These are phyloP conservation scores for Cephonodes hylas DNA, from an alignment of 2,888 invertebrate species.

Conservation along the genomic window DNA sequence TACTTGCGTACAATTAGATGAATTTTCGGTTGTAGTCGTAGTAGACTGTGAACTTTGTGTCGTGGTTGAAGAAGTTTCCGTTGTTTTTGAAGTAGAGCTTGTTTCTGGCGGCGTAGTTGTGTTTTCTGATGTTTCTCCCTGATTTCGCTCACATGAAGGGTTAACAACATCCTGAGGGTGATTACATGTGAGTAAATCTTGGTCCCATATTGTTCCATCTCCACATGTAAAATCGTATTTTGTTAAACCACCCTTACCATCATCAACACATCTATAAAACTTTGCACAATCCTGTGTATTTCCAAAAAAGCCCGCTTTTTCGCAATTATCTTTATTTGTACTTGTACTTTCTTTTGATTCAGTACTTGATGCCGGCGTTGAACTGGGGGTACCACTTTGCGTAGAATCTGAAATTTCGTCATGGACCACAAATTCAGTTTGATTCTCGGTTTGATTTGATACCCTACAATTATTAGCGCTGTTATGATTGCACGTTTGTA, in stretches of 20 bases:
- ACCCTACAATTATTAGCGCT: conserved; percentile 61
- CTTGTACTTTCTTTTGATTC: conserved; percentile 29
- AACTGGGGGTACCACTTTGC: conserved; percentile 27
- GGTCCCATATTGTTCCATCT: conserved; percentile 87
- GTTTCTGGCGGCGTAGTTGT: conserved; percentile 25
- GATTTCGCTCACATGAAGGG: conserved; percentile 51
- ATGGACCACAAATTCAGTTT: conserved; percentile 35
- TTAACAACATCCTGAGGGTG: conserved; percentile 66
- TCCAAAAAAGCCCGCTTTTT: conserved; percentile 83
- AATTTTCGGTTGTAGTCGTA: conserved; percentile 24
- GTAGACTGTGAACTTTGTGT: conserved; percentile 21
- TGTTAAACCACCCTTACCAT: conserved; percentile 80
- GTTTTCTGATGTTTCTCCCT: conserved; percentile 26
- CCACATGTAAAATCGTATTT: conserved; percentile 84
- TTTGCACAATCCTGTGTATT: conserved; percentile 82
- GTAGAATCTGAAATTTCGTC: conserved; percentile 36
- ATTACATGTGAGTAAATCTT: conserved; percentile 71
- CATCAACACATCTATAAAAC: conserved; percentile 85
- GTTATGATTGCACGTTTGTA: conserved; percentile 79
- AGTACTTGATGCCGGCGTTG: conserved; percentile 28
- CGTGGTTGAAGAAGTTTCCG: conserved; percentile 23
- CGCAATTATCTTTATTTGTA: conserved; percentile 58
- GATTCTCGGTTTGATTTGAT: conserved; percentile 28
- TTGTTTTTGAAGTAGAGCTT: not conserved
- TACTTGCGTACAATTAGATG: conserved; percentile 47